phyloP scores from a whole-genome alignment of 2,888 invertebrate genomes.

The Tridacna crocea region DNA sequence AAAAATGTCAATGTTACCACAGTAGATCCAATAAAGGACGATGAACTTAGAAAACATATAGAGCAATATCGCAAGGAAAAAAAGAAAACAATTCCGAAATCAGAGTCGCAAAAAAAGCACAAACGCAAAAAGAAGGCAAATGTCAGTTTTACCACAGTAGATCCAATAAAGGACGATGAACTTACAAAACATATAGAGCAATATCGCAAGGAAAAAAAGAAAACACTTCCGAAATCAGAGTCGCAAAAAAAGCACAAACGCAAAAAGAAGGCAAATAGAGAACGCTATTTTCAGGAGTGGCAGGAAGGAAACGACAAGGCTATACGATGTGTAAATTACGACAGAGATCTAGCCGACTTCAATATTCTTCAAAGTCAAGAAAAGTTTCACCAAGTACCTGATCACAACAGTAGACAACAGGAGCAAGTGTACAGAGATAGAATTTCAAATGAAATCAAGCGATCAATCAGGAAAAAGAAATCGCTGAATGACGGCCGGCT shows the following conservation, averaged over 20 bases:
- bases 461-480: slow-evolving; percentile 26
- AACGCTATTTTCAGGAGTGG: slow-evolving; percentile 29
- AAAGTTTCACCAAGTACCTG: slow-evolving; percentile 16
- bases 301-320: slow-evolving; percentile 6
- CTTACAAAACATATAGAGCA: slow-evolving; percentile 11
- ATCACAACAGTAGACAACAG: not conserved
- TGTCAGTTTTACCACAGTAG: not conserved
- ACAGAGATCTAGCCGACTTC: slow-evolving; percentile 4
- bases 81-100: not conserved
- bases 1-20: not conserved
- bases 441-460: slow-evolving; percentile 31
- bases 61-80: not conserved
- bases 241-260: slow-evolving; percentile 4
- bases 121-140: not conserved
- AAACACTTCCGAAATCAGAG: not conserved
- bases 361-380: slow-evolving; percentile 16
- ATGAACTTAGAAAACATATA: slow-evolving; percentile 16
- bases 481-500: slow-evolving; percentile 2
- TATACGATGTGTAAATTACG: not conserved
- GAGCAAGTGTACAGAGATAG: slow-evolving; percentile 32
- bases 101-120: not conserved
- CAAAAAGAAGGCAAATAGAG: slow-evolving; percentile 26
- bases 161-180: slow-evolving; percentile 15
- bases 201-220: not conserved
- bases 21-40: slow-evolving; percentile 11